A percentile compares a stretch with the other conserved stretches of the same genome.
These are phyloP conservation scores for Lissonota sp. DNA, from an alignment of 2,888 invertebrate genomes.

Conservation along the genomic window DNA sequence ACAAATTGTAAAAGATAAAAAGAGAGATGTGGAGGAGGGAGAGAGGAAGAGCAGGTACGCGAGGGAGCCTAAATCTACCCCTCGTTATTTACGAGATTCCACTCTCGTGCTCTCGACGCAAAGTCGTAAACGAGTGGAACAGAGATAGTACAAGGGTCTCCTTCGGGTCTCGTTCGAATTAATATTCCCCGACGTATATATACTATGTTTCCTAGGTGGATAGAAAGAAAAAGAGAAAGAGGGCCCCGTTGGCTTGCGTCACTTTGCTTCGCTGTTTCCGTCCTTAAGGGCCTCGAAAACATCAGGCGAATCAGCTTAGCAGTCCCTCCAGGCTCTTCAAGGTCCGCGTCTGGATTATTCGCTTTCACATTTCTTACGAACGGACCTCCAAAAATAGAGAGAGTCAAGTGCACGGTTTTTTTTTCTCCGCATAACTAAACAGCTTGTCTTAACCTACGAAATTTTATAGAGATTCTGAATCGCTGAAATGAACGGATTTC, in stretches of 20 bases:
- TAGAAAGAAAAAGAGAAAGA: conserved; percentile 37
- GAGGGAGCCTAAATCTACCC: conserved; percentile 29
- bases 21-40: conserved; percentile 24
- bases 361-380: conserved; percentile 49
- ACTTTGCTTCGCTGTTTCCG: conserved; percentile 49
- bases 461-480: too few relatives aligned
- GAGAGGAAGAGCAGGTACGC: conserved; percentile 26
- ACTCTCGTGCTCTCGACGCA: conserved; percentile 54
- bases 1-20: conserved; percentile 58
- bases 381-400: neutral
- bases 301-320: conserved; percentile 43
- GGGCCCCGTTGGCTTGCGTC: conserved; percentile 53
- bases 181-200: conserved; percentile 65
- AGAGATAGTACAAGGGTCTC: conserved; percentile 48
- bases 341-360: conserved; percentile 51
- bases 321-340: conserved; percentile 61
- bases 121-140: conserved; percentile 59
- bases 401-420: neutral
- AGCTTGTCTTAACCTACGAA: too few relatives aligned
- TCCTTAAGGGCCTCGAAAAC: conserved; percentile 51
- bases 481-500: too few relatives aligned
- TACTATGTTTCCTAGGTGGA: conserved; percentile 51
- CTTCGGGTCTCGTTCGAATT: conserved; percentile 67
- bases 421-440: neutral
- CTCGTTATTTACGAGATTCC: conserved; percentile 75